Evolutionary conservation across 2,113 vertebrate species (phyloP).

Genomic region (Asarcornis scutulata): DNA sequence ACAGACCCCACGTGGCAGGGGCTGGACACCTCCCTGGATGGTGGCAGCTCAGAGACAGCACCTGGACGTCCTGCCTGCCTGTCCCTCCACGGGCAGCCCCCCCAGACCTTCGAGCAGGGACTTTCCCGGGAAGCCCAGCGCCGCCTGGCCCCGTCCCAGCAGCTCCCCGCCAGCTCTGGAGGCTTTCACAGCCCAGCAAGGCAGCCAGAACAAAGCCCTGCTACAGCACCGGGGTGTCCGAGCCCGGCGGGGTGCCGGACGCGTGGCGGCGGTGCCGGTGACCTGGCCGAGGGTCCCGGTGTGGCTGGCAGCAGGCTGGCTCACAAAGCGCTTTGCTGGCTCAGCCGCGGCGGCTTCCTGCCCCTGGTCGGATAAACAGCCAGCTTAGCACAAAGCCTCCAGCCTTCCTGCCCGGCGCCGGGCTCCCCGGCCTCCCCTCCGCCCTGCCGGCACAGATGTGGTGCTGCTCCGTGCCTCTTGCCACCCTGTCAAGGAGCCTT

Average conservation of each 20-base stretch:
- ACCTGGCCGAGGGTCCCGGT: neutral
- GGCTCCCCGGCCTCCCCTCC: neutral
- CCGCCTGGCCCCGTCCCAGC: neutral
- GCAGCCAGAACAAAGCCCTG: neutral
- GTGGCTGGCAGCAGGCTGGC: neutral
- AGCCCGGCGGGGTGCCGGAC: neutral
- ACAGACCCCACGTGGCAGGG: too few relatives aligned
- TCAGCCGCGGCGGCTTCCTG: constrained; percentile 14
- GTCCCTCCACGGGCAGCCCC: neutral
- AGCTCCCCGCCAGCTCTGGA: neutral
- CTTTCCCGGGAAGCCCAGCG: neutral
- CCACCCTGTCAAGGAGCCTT: neutral
- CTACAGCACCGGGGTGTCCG: rapidly evolving
- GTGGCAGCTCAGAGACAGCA: neutral
- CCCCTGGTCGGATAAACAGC: neutral
- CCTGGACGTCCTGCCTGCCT: neutral
- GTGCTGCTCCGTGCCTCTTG: neutral
- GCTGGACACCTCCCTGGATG: too few relatives aligned
- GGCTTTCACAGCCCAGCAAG: neutral
- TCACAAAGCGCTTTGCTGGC: neutral
- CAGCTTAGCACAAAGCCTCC: neutral
- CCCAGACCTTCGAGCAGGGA: neutral
- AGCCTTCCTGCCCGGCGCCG: neutral
- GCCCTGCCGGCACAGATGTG: rapidly evolving
- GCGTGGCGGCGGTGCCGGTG: neutral